Conservation (phyloP, 2,113 vertebrate species). For the Corythoichthys haematopterus region DNA sequence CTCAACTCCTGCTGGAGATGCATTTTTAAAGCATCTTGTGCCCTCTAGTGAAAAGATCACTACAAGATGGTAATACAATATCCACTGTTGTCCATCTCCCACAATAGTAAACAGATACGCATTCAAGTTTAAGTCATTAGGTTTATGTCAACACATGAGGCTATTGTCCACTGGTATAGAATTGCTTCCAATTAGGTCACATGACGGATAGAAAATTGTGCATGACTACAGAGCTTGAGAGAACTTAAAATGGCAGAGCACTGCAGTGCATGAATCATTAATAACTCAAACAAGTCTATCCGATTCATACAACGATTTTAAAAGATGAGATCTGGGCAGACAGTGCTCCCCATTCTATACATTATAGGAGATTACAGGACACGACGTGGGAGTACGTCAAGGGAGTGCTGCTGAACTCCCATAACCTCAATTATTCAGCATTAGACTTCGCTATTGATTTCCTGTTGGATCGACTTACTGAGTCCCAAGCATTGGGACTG, state of each 20-base stretch:
- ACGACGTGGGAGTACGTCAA: conserved; percentile 40
- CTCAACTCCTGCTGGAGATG: not conserved
- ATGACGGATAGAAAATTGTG: not conserved
- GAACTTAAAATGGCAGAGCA: not conserved
- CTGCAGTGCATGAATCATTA: not conserved
- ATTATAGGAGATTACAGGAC: conserved; percentile 47
- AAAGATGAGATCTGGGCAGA: conserved; percentile 7
- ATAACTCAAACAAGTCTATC: conserved; percentile 36
- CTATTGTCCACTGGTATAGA: not conserved
- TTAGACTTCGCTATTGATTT: conserved; percentile 75
- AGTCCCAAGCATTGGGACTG: conserved; percentile 57
- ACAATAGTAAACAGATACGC: not conserved
- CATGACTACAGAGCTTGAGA: not conserved
- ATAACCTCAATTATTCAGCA: conserved; percentile 79
- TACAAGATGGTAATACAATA: conserved; percentile 1
- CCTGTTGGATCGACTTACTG: conserved; percentile 74
- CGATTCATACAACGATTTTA: not conserved
- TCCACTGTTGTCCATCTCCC: not conserved
- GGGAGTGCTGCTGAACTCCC: conserved; percentile 70
- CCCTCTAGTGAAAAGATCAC: conserved; percentile 63
- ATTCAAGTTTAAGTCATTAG: not conserved
- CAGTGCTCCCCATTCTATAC: conserved; percentile 34
- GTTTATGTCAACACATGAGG: not conserved
- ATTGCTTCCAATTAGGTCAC: not conserved
- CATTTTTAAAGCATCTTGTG: conserved; percentile 56